Conservation (phyloP, 2,113 vertebrate species). For the Sterrhoptilus dennistouni region DNA sequence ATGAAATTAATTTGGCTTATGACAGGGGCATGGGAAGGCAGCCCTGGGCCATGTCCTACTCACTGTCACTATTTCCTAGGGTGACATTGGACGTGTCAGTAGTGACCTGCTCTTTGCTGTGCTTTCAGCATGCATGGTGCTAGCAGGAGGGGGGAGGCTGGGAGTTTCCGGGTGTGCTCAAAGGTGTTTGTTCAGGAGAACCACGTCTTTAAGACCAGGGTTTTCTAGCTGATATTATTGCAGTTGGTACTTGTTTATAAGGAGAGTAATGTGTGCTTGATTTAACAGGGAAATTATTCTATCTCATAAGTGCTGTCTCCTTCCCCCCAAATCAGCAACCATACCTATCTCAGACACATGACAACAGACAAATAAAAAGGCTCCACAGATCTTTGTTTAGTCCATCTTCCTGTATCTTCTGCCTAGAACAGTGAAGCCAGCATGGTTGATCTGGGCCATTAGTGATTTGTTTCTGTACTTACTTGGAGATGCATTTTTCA, state of each 20-base stretch:
- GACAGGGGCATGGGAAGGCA: neutral
- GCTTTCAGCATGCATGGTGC: neutral
- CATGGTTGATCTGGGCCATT: neutral
- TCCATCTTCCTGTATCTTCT: neutral
- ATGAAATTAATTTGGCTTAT: slow-evolving; percentile 29
- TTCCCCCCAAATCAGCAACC: neutral
- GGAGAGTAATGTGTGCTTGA: neutral
- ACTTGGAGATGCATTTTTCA: neutral
- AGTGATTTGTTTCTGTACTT: neutral
- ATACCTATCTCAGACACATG: neutral
- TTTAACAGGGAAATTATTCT: neutral
- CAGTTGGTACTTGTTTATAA: neutral
- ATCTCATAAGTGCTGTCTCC: neutral
- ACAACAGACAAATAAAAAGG: neutral
- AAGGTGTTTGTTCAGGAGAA: neutral
- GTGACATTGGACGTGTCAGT: neutral
- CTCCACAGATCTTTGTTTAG: neutral
- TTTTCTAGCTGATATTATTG: neutral
- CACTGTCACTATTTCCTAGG: neutral
- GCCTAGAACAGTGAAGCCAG: neutral
- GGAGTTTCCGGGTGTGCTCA: neutral
- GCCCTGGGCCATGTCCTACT: neutral
- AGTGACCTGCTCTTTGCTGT: neutral
- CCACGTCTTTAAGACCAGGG: neutral
- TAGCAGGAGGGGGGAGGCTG: neutral